A percentile compares a stretch with the other conserved stretches of the same genome.
phyloP scores from a whole-genome alignment of 2,888 invertebrate genomes.

The Hirtodrosophila histrioides region DNA sequence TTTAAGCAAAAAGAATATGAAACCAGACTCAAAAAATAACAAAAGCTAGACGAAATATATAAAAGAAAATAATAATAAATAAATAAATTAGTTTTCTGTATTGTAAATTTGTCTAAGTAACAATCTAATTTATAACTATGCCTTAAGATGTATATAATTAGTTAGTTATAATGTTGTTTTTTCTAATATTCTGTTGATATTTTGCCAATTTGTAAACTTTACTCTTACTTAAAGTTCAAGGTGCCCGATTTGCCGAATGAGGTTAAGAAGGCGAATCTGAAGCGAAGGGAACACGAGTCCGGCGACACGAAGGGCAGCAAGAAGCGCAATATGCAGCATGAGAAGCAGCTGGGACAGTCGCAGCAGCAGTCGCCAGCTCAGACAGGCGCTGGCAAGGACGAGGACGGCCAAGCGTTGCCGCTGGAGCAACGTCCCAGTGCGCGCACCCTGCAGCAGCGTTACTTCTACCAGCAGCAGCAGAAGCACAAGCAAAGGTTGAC shows the following conservation, averaged over 20 bases:
- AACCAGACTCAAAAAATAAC: too few species aligned
- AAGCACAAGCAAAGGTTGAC: conserved; percentile 74
- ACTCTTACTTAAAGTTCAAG: conserved; percentile 67
- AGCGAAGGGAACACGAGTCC: conserved; percentile 74
- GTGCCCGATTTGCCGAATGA: conserved; percentile 78
- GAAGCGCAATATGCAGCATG: conserved; percentile 59
- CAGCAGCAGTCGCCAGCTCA: conserved; percentile 26
- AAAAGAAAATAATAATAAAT: too few species aligned
- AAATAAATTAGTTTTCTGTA: too few species aligned
- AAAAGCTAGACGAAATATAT: too few species aligned
- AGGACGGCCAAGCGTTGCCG: conserved; percentile 46
- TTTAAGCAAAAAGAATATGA: too few species aligned
- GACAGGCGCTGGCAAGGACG: conserved; percentile 34
- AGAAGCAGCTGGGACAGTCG: conserved; percentile 50
- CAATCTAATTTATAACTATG: too few species aligned
- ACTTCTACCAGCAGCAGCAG: conserved; percentile 75
- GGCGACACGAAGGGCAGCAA: conserved; percentile 60
- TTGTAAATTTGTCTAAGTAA: too few species aligned
- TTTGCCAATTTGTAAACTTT: too few species aligned
- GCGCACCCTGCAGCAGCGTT: conserved; percentile 65
- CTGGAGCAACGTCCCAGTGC: conserved; percentile 57
- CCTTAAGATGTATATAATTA: too few species aligned
- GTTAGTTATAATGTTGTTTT: not conserved
- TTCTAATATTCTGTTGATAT: not conserved
- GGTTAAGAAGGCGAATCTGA: conserved; percentile 77